A percentile compares a stretch with the other conserved stretches of the same genome.
Evolutionary conservation across 2,797 vertebrate genomes (phyloP).

Genomic region (Buceros bicornis): DNA sequence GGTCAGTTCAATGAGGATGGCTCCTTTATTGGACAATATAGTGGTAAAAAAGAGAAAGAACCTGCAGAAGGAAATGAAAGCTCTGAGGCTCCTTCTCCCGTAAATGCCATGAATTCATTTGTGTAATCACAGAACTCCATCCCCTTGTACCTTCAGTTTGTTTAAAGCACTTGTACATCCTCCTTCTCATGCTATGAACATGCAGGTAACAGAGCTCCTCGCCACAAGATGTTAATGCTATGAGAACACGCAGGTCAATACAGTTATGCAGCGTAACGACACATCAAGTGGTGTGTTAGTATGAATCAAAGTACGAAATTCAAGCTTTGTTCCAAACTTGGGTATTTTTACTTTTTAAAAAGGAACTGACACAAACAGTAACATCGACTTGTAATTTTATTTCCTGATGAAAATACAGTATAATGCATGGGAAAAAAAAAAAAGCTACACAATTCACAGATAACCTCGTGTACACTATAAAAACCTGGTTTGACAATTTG

Average conservation of each 20-base stretch:
- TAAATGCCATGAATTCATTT: constrained; percentile 98
- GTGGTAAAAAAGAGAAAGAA: constrained; percentile 94
- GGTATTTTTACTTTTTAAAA: constrained; percentile 52
- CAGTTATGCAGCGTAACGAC: neutral
- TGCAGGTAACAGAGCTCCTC: constrained; percentile 55
- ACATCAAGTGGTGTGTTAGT: constrained; percentile 54
- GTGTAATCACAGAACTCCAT: constrained; percentile 84
- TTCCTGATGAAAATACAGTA: constrained; percentile 69
- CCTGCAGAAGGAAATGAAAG: constrained; percentile 93
- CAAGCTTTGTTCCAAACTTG: constrained; percentile 53
- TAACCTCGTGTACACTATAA: constrained; percentile 78
- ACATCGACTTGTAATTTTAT: constrained; percentile 50
- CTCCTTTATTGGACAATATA: constrained; percentile 99
- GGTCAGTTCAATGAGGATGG: constrained; percentile 99
- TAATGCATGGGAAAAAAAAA: constrained; percentile 82
- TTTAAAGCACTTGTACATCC: constrained; percentile 68
- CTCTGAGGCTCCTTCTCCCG: constrained; percentile 94
- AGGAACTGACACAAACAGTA: constrained; percentile 68
- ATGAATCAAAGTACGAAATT: constrained; percentile 58
- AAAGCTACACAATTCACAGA: constrained; percentile 75
- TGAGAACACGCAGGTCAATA: constrained; percentile 57
- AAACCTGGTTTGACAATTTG: constrained; percentile 80
- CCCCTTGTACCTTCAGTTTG: constrained; percentile 56
- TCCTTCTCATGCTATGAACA: constrained; percentile 68
- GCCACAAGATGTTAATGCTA: constrained; percentile 64